phyloP scores from a whole-genome alignment of 2,888 invertebrate species.

The Chouioia cunea region DNA sequence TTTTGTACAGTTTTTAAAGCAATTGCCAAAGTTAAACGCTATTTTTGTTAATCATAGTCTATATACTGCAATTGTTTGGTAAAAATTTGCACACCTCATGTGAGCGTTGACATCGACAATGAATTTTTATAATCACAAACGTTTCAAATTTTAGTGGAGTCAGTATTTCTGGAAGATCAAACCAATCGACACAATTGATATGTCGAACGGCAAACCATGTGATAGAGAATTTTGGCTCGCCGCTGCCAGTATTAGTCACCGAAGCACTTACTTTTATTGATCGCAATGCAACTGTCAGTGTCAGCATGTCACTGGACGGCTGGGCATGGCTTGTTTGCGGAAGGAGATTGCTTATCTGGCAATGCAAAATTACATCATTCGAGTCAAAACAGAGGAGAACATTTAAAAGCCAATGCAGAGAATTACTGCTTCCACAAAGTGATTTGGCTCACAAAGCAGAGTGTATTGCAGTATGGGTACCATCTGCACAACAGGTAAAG shows the following conservation, averaged over 20 bases:
- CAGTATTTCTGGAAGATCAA: slow-evolving; percentile 74
- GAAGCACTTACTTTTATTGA: slow-evolving; percentile 88
- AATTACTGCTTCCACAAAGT: slow-evolving; percentile 90
- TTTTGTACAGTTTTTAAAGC: no score
- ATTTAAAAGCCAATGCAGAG: slow-evolving; percentile 80
- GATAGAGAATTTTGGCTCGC: slow-evolving; percentile 84
- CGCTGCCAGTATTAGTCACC: slow-evolving; percentile 88
- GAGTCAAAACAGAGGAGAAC: slow-evolving; percentile 66
- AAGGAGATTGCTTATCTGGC: slow-evolving; percentile 88
- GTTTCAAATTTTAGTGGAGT: slow-evolving; percentile 52
- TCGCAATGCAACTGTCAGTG: slow-evolving; percentile 74
- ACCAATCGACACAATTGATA: slow-evolving; percentile 80
- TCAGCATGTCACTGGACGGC: slow-evolving; percentile 76
- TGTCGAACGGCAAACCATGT: slow-evolving; percentile 81
- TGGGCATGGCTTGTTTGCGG: slow-evolving; percentile 92
- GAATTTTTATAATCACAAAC: background rate
- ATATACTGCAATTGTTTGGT: no score
- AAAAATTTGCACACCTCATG: no score
- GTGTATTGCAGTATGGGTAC: slow-evolving; percentile 80
- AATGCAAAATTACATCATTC: slow-evolving; percentile 72
- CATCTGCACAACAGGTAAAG: slow-evolving; percentile 71
- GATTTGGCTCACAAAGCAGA: slow-evolving; percentile 92
- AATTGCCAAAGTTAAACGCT: no score
- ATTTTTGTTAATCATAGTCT: no score
- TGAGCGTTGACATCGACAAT: no score